Percentiles rank a stretch among this genome's conserved stretches.
Evolutionary conservation across 2,888 invertebrate genomes (phyloP).

Genomic region (Vesta saturnalis): DNA sequence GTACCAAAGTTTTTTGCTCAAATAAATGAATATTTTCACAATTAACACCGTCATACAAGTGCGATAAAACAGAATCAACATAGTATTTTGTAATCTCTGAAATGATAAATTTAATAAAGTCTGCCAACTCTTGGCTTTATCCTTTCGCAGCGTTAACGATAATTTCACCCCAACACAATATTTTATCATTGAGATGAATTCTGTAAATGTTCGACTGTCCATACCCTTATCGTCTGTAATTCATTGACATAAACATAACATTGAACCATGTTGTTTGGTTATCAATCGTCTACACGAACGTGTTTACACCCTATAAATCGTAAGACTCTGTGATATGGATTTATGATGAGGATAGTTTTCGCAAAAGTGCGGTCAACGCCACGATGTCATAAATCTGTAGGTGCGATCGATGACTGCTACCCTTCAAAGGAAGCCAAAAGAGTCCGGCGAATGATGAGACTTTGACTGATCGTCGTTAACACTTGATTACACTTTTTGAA

Average conservation of each 20-base stretch:
- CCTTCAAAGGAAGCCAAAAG: constrained; percentile 17
- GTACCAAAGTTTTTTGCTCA: too few species aligned
- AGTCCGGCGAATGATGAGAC: constrained; percentile 39
- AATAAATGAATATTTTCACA: too few species aligned
- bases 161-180: constrained; percentile 37
- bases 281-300: constrained; percentile 39
- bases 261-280: constrained; percentile 34
- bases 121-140: too few species aligned
- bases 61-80: too few species aligned
- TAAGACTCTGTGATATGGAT: constrained; percentile 29
- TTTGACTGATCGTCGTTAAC: constrained; percentile 45
- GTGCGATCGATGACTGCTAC: constrained; percentile 27
- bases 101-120: too few species aligned
- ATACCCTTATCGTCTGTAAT: constrained; percentile 33
- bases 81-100: too few species aligned
- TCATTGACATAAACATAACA: constrained; percentile 29
- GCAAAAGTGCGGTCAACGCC: constrained; percentile 30
- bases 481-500: constrained; percentile 46
- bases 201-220: constrained; percentile 30
- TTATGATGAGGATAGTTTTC: constrained; percentile 34
- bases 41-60: too few species aligned
- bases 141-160: constrained; percentile 34
- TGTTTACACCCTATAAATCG: constrained; percentile 43
- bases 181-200: constrained; percentile 41
- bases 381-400: constrained; percentile 6